phyloP scores from a whole-genome alignment of 2,888 invertebrate species.

The Trichogramma dendrolimi region DNA sequence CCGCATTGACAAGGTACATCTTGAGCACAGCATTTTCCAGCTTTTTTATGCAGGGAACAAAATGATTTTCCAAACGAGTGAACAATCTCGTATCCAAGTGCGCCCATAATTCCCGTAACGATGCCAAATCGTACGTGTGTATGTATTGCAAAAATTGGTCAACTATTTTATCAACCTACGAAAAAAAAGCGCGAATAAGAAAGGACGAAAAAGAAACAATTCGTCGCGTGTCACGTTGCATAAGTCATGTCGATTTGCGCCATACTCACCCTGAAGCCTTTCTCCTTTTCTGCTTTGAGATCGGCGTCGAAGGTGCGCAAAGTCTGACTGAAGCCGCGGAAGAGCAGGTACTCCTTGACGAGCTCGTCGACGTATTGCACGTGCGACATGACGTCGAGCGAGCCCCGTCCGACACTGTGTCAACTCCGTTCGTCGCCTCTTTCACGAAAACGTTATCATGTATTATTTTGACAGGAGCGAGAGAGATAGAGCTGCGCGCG shows the following conservation, averaged over 20 bases:
- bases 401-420: slow-evolving; percentile 14
- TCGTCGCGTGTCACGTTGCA: not conserved
- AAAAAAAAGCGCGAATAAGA: slow-evolving; percentile 9
- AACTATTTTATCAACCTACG: slow-evolving; percentile 72
- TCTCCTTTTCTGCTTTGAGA: slow-evolving; percentile 85
- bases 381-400: slow-evolving; percentile 65
- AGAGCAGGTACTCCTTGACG: slow-evolving; percentile 84
- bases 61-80: slow-evolving; percentile 80
- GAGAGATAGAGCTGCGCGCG: too few relatives aligned
- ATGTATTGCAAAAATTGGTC: slow-evolving; percentile 78
- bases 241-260: not conserved
- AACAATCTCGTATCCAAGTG: slow-evolving; percentile 86
- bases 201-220: not conserved
- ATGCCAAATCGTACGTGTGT: slow-evolving; percentile 72
- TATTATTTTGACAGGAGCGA: too few relatives aligned
- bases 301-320: slow-evolving; percentile 82
- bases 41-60: slow-evolving; percentile 75
- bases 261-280: slow-evolving; percentile 72
- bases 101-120: slow-evolving; percentile 81
- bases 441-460: too few relatives aligned
- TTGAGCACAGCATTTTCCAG: slow-evolving; percentile 82
- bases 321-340: slow-evolving; percentile 79
- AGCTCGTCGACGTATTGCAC: slow-evolving; percentile 82
- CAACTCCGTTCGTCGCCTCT: too few relatives aligned
- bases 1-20: slow-evolving; percentile 84